Percentiles rank a stretch among this genome's conserved stretches.
These are phyloP conservation scores for Mormyrops boulengeri DNA, from an alignment of 2,797 vertebrate genomes.

Conservation along the genomic window DNA sequence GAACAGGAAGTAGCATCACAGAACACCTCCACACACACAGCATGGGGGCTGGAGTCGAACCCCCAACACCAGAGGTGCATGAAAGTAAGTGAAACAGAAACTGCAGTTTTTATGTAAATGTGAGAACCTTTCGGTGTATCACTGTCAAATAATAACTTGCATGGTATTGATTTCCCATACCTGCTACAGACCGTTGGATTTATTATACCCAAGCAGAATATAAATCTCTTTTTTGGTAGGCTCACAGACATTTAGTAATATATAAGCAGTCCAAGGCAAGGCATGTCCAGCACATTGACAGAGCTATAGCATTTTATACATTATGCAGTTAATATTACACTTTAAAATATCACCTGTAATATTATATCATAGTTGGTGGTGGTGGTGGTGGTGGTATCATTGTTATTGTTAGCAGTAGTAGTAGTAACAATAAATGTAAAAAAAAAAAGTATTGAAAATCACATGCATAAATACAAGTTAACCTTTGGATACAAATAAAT, in stretches of 20 bases:
- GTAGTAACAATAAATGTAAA: neutral
- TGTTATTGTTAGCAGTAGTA: neutral
- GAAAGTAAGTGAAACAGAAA: neutral
- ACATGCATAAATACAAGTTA: neutral
- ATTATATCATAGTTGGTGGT: neutral
- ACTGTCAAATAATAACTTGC: slow-evolving; percentile 32
- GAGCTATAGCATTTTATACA: neutral
- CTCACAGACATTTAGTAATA: slow-evolving; percentile 36
- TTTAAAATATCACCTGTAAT: neutral
- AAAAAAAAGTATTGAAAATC: neutral
- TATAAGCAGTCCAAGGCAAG: slow-evolving; percentile 34
- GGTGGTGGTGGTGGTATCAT: neutral
- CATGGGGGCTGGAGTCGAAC: neutral
- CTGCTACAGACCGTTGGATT: slow-evolving; percentile 25
- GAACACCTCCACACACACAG: neutral
- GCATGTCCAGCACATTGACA: neutral
- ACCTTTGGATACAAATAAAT: neutral
- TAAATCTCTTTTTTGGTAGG: slow-evolving; percentile 30
- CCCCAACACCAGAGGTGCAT: neutral
- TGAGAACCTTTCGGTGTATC: slow-evolving; percentile 30
- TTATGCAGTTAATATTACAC: neutral
- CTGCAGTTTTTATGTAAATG: slow-evolving; percentile 33
- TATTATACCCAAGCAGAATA: slow-evolving; percentile 22
- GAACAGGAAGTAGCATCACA: neutral
- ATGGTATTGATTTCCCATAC: slow-evolving; percentile 46